These are phyloP conservation scores for Lottia gigantea DNA, from an alignment of 2,888 invertebrate species.

Conservation along the genomic window DNA sequence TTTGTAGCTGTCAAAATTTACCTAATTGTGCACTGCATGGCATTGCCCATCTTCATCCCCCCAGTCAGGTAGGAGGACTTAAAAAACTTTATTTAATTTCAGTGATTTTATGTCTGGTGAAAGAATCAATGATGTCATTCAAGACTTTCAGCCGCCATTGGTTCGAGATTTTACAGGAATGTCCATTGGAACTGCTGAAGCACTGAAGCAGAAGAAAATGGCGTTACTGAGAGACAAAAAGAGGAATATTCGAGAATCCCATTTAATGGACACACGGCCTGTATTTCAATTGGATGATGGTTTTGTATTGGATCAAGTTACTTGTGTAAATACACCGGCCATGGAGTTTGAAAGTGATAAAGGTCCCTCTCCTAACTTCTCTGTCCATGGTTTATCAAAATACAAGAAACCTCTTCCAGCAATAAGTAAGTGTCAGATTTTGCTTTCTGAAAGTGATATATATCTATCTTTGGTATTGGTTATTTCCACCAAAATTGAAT, in stretches of 20 bases:
- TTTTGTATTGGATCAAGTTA: neutral
- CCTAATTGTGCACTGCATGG: too few species aligned
- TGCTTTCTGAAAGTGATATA: too few species aligned
- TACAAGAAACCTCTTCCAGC: conserved; percentile 48
- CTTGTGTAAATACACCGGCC: conserved; percentile 9
- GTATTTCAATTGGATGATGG: conserved; percentile 52
- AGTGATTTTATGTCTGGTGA: conserved; percentile 53
- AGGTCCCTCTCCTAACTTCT: conserved; percentile 42
- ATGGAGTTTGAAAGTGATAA: conserved; percentile 36
- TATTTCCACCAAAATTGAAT: too few species aligned
- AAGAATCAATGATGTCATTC: conserved; percentile 43
- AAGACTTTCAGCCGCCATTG: conserved; percentile 40
- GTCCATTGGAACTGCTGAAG: conserved; percentile 42
- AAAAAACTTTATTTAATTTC: too few species aligned
- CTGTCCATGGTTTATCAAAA: conserved; percentile 35
- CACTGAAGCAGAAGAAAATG: conserved; percentile 55
- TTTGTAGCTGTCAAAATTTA: too few species aligned
- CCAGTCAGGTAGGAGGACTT: too few species aligned
- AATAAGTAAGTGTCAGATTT: conserved; percentile 25
- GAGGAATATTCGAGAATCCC: conserved; percentile 38
- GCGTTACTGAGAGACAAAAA: conserved; percentile 40
- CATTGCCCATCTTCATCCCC: too few species aligned
- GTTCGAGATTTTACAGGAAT: conserved; percentile 40
- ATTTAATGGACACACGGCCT: conserved; percentile 45
- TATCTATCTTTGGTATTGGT: too few species aligned